Base-by-base conservation (phyloP, 2,888 invertebrate species). In the Merodon equestris region DNA sequence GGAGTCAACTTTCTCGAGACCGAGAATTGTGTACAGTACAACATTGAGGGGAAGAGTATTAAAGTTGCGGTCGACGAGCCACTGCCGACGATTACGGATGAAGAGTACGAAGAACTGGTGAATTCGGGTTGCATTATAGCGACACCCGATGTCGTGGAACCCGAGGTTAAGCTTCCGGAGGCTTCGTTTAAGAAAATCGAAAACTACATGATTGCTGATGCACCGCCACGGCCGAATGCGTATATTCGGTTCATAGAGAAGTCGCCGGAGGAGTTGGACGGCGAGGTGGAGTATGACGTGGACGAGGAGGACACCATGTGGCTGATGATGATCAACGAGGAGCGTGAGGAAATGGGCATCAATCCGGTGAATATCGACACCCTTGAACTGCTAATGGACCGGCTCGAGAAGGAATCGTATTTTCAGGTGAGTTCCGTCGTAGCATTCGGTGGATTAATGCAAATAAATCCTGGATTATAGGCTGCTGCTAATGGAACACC, bases 251-350 rank as follows among this genome's bases (percentile, higher is more conserved):
- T 97, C 86, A 97, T 98, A 86, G 98, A 98, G 87, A 96, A 97
- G 85, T 96, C 97, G 9, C 93, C 94, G 0, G 98, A 98, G 87
- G 98, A 98, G 87, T 89, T 98, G 19, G 98, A 98, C 86, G 97
- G 97, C 70, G 96, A 94, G 85, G 93, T 94, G 7, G 99, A 99
- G 88, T 99, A 99, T 90, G 99, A 99, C 90, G 94, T 98, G 83
- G 99, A 99, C 88, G 99, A 99, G 87, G 98, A 99, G 90, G 99
- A 99, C 86, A 95, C 95, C 12, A 96, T 96, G 0, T 99, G 98
- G 98, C 89, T 99, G 74, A 91, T 93, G 38, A 91, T 96, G 63
- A 93, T 97, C 82, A 99, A 99, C 88, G 95, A 96, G 83, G 92
- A 93, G 83, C 91, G 99, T 53, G 91, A 92, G 61, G 92, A 93